Evolutionary conservation across 2,888 invertebrate genomes (phyloP), one percentile per base, ranked within the genome.

Genomic region (Trileptium ribeirensis): DNA sequence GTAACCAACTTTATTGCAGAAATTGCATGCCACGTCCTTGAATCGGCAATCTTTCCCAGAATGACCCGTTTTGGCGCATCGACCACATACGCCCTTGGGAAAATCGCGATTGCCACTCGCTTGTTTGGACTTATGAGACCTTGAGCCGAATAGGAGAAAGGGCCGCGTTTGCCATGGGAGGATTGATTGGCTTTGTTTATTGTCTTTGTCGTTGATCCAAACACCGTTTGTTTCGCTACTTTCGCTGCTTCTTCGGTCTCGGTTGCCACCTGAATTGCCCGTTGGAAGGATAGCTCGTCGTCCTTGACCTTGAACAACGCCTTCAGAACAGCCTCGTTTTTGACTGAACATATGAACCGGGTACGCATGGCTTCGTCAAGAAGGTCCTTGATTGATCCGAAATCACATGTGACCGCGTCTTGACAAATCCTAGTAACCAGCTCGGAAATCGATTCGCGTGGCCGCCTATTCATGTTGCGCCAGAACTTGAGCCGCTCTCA

Each of bases 201-300:
- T n/a, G 51, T 8, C 51, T 24, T 70, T 8, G 70, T 8, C 36
- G 3, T 70, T 8, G 33, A 8, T 15, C 70, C 70, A 70, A 15
- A n/a, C 33, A 36, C 37, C 15, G 36, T 75, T 8, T 75, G 33
- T 8, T 75, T 75, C n/a, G 77, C 77, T 38, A 75, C 39, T n/a
- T 74, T 82, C 3, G 83, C 84, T 15, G 84, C 84, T 31, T 83
- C 83, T 64, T 83, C 84, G 19, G 84, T 84, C 51, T 84, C 83
- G 70, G 79, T 40, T 31, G 84, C 84, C 15, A 84, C 51, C 38
- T 83, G 33, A 36, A 84, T 67, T 34, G 80, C 84, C 36, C 67
- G 29, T 64, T 82, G 39, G 74, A 83, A 83, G 36, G 51, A 34
- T 38, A 83, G 82, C 29, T 83, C 83, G 31, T 82, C 82, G 67